These are phyloP conservation scores for Rambutsinella grinnellia DNA, from an alignment of 2,888 invertebrate species.

Conservation along the genomic window DNA sequence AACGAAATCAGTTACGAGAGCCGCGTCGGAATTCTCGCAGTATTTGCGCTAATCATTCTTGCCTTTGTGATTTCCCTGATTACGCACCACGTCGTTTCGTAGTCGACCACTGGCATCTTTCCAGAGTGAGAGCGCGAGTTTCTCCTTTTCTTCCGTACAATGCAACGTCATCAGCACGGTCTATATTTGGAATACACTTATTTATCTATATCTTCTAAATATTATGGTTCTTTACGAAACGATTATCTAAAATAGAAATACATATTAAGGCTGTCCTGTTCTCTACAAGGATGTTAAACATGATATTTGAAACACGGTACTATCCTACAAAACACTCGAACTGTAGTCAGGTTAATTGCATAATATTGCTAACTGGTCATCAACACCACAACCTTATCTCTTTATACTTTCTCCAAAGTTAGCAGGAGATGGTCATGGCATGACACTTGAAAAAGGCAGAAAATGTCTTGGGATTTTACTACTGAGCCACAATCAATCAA, in stretches of 20 bases:
- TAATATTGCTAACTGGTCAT: no score
- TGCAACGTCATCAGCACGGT: not conserved
- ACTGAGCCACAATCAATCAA: no score
- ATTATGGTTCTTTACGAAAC: not conserved
- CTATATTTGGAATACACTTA: not conserved
- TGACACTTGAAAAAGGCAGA: no score
- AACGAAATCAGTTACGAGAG: conserved; percentile 64
- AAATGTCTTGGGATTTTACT: no score
- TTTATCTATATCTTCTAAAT: not conserved
- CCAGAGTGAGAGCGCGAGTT: not conserved
- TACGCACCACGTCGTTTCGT: conserved; percentile 66
- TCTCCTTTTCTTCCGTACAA: not conserved
- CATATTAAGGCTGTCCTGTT: conserved; percentile 20
- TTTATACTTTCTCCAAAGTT: no score
- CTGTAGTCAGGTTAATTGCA: no score
- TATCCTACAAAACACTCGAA: no score
- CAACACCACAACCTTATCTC: no score
- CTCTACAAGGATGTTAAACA: not conserved
- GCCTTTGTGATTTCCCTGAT: conserved; percentile 65
- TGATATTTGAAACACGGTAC: conserved; percentile 21
- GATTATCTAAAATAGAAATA: not conserved
- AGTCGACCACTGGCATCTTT: conserved; percentile 15
- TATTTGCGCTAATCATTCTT: conserved; percentile 64
- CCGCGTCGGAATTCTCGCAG: conserved; percentile 65
- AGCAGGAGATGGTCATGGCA: no score